A percentile compares a stretch with the other conserved stretches of the same genome.
phyloP scores from a whole-genome alignment of 2,888 invertebrate genomes.

The Calephelis perditalis region DNA sequence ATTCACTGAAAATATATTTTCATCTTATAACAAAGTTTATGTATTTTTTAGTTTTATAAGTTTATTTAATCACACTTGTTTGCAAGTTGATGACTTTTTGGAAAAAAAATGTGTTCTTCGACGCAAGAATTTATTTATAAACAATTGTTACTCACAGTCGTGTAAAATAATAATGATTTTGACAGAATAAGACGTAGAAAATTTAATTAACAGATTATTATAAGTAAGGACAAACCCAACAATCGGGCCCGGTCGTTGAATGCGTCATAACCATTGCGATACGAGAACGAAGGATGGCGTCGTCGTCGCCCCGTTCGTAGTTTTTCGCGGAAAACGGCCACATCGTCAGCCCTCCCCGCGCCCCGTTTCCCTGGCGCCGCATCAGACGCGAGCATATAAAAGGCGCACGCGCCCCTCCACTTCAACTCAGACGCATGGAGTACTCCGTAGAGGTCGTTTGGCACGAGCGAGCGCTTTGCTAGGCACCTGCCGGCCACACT shows the following conservation, averaged over 20 bases:
- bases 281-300: constrained; percentile 51
- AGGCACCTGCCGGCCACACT: constrained; percentile 78
- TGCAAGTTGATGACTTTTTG: too few species aligned
- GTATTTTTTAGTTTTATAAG: too few species aligned
- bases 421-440: constrained; percentile 78
- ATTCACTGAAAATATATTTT: too few species aligned
- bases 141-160: constrained; percentile 37
- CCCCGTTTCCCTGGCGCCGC: constrained; percentile 46
- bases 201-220: constrained; percentile 32
- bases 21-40: too few species aligned
- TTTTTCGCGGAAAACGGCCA: constrained; percentile 74
- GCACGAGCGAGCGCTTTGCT: constrained; percentile 80
- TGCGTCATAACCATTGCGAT: constrained; percentile 61
- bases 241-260: constrained; percentile 55
- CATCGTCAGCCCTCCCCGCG: constrained; percentile 44
- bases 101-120: constrained; percentile 18
- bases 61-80: too few species aligned
- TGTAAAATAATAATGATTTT: constrained; percentile 33
- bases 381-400: constrained; percentile 69
- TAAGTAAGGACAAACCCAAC: constrained; percentile 41
- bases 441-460: constrained; percentile 80
- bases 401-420: constrained; percentile 65
- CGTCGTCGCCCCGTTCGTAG: constrained; percentile 58
- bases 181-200: constrained; percentile 30
- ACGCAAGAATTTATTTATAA: constrained; percentile 35